phyloP scores from a whole-genome alignment of 2,797 vertebrate genomes.

The Sebastolobus alascanus region DNA sequence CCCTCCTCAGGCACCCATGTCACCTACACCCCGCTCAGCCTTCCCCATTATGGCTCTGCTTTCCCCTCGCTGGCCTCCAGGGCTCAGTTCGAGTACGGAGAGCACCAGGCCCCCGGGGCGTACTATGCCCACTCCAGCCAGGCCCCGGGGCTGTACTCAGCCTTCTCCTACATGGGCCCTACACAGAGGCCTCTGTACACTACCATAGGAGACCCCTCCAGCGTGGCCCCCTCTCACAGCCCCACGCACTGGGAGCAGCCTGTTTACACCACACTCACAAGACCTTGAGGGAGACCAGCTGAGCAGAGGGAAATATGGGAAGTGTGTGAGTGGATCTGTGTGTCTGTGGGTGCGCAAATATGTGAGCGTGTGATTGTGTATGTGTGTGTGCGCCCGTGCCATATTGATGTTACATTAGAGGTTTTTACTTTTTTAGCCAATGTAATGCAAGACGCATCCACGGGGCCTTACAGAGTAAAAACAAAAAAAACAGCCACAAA shows the following conservation, averaged over 20 bases:
- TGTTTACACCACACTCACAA: constrained; percentile 98
- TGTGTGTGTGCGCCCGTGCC: constrained; percentile 60
- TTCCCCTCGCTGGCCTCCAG: constrained; percentile 97
- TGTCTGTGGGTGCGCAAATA: constrained; percentile 45
- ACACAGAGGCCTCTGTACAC: constrained; percentile 99
- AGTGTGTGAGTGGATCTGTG: constrained; percentile 70
- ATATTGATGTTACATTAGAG: constrained; percentile 75
- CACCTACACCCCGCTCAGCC: constrained; percentile 96
- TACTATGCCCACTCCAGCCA: constrained; percentile 97
- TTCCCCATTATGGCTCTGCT: constrained; percentile 97
- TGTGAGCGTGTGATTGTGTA: constrained; percentile 26
- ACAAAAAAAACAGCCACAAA: constrained; percentile 44
- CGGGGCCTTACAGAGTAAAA: constrained; percentile 58
- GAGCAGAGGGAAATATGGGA: constrained; percentile 81
- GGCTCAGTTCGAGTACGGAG: constrained; percentile 96
- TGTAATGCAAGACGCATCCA: constrained; percentile 66
- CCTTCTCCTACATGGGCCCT: constrained; percentile 99
- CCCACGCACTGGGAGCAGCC: constrained; percentile 99
- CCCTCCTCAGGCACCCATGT: constrained; percentile 90
- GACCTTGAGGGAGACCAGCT: constrained; percentile 88
- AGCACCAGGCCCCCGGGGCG: constrained; percentile 95
- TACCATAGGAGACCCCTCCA: constrained; percentile 96
- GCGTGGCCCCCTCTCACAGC: constrained; percentile 96
- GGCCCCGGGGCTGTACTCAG: constrained; percentile 96
- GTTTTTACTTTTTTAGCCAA: constrained; percentile 79